These are phyloP conservation scores for Tetranychus piercei DNA, from an alignment of 2,888 invertebrate genomes.

Conservation along the genomic window DNA sequence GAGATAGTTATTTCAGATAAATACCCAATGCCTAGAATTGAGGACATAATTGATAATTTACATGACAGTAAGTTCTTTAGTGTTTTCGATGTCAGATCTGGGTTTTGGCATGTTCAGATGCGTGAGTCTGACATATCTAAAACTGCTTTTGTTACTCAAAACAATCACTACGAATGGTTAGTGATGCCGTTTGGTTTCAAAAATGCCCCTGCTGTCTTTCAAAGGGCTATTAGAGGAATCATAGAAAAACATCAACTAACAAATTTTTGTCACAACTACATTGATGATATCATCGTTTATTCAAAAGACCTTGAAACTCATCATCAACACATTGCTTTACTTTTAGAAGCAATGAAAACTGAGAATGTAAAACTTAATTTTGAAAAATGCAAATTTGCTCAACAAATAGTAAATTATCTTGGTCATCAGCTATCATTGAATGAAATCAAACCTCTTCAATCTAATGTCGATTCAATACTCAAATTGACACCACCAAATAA, in stretches of 20 bases:
- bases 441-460: no score
- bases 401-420: no score
- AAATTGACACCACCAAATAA: no score
- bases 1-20: no score
- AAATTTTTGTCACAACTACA: slow-evolving; percentile 1
- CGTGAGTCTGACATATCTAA: neutral
- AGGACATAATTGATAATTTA: slow-evolving; percentile 8
- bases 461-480: no score
- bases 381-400: no score
- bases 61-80: slow-evolving; percentile 8
- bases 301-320: slow-evolving; percentile 11
- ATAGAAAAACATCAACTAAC: neutral
- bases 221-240: no score
- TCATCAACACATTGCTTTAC: neutral
- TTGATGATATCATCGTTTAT: slow-evolving; percentile 18
- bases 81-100: slow-evolving; percentile 10
- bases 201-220: no score
- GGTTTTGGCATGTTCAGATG: slow-evolving; percentile 13
- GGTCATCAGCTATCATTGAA: no score
- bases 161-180: slow-evolving; percentile 15
- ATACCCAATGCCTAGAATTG: slow-evolving; percentile 15
- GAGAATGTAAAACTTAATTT: no score
- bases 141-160: slow-evolving; percentile 15
- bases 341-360: neutral
- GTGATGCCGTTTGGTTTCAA: no score